Evolutionary conservation across 2,888 invertebrate genomes (phyloP).

Genomic region (Rhyacophila evoluta): DNA sequence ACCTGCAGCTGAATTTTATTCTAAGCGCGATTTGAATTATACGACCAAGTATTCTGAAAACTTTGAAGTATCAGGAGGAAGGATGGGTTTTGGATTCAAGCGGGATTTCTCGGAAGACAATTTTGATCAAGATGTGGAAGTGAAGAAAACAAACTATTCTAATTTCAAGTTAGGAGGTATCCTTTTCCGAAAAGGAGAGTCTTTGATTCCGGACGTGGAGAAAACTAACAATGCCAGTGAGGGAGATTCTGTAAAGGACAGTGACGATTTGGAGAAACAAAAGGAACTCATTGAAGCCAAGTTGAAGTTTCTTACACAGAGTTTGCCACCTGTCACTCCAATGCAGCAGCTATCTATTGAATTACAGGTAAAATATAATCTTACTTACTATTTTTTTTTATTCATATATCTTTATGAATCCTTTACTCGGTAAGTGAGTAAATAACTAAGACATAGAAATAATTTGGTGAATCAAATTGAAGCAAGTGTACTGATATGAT

Average conservation of each 20-base stretch:
- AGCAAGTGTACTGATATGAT: too few relatives aligned
- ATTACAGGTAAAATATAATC: constrained; percentile 68
- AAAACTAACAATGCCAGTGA: constrained; percentile 56
- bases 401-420: too few relatives aligned
- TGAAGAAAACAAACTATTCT: constrained; percentile 52
- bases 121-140: constrained; percentile 56
- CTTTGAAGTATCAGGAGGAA: constrained; percentile 65
- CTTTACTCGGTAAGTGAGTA: too few relatives aligned
- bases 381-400: too few relatives aligned
- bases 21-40: constrained; percentile 56
- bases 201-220: constrained; percentile 57
- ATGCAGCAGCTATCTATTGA: constrained; percentile 71
- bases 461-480: too few relatives aligned
- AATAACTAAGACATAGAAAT: too few relatives aligned
- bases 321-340: constrained; percentile 67
- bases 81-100: constrained; percentile 67
- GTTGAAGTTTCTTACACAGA: constrained; percentile 67
- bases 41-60: constrained; percentile 67
- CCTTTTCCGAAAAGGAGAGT: constrained; percentile 69
- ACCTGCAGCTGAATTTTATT: not conserved
- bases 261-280: constrained; percentile 59
- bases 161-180: constrained; percentile 64
- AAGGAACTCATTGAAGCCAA: constrained; percentile 67
- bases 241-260: constrained; percentile 63
- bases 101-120: constrained; percentile 33